These are phyloP conservation scores for Phylloscopus trochiloides DNA, from an alignment of 2,113 vertebrate genomes.

Conservation along the genomic window DNA sequence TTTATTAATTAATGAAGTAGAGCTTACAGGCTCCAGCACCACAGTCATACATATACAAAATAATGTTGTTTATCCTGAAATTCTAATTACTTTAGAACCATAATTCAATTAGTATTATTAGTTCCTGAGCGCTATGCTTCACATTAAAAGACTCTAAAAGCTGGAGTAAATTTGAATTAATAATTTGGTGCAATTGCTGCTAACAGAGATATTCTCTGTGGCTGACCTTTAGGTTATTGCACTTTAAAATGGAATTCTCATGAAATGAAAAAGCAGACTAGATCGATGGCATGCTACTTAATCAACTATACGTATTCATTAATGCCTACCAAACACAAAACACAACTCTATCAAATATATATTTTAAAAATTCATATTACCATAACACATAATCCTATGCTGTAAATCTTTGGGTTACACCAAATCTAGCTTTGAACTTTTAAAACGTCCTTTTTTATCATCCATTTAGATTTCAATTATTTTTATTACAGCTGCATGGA, in stretches of 20 bases:
- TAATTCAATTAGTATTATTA: constrained; percentile 45
- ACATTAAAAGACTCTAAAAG: constrained; percentile 45
- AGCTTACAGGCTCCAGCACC: background rate
- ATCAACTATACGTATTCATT: constrained; percentile 7
- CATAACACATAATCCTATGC: background rate
- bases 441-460: constrained; percentile 19
- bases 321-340: background rate
- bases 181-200: background rate
- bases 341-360: background rate
- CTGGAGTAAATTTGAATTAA: background rate
- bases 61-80: constrained; percentile 25
- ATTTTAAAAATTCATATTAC: background rate
- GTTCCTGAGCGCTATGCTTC: background rate
- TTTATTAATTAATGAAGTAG: constrained; percentile 53
- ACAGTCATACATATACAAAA: background rate
- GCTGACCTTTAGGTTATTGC: constrained; percentile 27
- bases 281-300: background rate
- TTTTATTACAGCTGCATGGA: constrained; percentile 54
- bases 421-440: constrained; percentile 47
- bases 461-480: constrained; percentile 61
- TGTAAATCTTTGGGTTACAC: constrained; percentile 26
- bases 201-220: constrained; percentile 17
- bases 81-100: constrained; percentile 39
- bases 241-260: constrained; percentile 17
- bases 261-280: constrained; percentile 11